Base-by-base conservation (phyloP, 2,113 vertebrate species). In the Phalacrocorax carbo region DNA sequence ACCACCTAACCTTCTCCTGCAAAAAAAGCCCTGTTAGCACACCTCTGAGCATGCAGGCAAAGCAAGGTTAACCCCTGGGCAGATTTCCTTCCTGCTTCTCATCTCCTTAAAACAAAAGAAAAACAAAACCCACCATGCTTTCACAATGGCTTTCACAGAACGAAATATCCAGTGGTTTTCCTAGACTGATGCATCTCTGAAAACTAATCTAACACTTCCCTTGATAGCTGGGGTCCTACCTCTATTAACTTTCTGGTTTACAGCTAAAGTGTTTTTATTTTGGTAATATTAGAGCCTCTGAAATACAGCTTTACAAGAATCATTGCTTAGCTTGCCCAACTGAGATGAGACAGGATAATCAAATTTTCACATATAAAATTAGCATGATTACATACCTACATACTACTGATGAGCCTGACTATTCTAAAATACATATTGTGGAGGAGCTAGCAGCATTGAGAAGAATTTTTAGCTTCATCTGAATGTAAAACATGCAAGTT, bases 111-210 rank as follows among this genome's bases (percentile, higher is more conserved):
- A 52, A 26, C 70, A 25, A 22, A 10, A 25, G 11, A 16, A 64
- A 60, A 69, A 20, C 54, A 61, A 73, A 93, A 1, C 36, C 73
- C 82, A 84, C 44, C 55, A 6, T 40, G 2, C 26, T 30, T 70
- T 10, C 27, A 60, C 21, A 32, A 17, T 0, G 11, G 73, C 48
- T 84, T 55, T 32, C 65, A 78, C 66, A 49, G 60, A 8, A 57
- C 52, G 9, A n/a, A 49, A 15, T 3, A 23, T 1, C 40, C 54
- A n/a, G 15, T 0, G 12, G 25, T 23, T 6, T 2, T 14, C n/a
- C 86, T 6, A 55, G 49, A 20, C 71, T 51, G 69, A n/a, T 2
- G 7, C 30, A n/a, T 7, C 76, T 58, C 70, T 61, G 61, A 29
- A 71, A 81, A 38, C 32, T 5, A 3, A 32, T 18, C 30, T 15